These are phyloP conservation scores for Montipora capitata DNA, from an alignment of 92 coral and sea anemone species.

Conservation along the genomic window DNA sequence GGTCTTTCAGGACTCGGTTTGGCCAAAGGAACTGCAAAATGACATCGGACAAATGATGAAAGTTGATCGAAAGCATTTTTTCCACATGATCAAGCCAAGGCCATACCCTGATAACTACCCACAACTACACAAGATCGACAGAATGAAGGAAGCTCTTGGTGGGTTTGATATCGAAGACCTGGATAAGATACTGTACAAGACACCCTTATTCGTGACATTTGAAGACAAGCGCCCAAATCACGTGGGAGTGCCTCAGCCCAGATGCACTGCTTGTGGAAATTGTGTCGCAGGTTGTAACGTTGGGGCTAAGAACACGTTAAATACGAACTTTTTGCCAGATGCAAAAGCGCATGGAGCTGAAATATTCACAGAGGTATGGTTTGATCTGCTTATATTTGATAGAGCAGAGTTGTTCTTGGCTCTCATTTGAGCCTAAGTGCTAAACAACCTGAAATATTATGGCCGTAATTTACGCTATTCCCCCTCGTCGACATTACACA, in stretches of 20 bases:
- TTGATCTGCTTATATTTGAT: too few species aligned
- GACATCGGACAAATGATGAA: conserved; percentile 43
- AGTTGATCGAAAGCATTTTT: conserved; percentile 63
- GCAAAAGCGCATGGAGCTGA: conserved; percentile 81
- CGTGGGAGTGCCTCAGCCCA: conserved; percentile 82
- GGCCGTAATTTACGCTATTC: too few species aligned
- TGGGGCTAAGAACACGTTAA: conserved; percentile 79
- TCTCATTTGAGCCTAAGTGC: too few species aligned
- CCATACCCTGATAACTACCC: conserved; percentile 67
- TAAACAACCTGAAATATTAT: too few species aligned
- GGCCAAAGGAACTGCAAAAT: conserved; percentile 63
- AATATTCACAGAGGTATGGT: conserved; percentile 66
- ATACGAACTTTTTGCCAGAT: conserved; percentile 76
- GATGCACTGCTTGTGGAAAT: conserved; percentile 78
- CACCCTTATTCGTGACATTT: conserved; percentile 70
- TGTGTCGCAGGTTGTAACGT: conserved; percentile 82
- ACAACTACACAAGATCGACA: conserved; percentile 36
- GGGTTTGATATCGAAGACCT: conserved; percentile 76
- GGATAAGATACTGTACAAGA: conserved; percentile 59
- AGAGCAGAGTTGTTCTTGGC: too few species aligned
- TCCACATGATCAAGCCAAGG: conserved; percentile 65
- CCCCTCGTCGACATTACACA: too few species aligned
- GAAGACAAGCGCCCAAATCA: conserved; percentile 67
- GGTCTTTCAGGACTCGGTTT: conserved; percentile 60
- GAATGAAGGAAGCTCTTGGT: conserved; percentile 30